phyloP scores from a whole-genome alignment of 2,797 vertebrate species.

The Sebastes iracundus region DNA sequence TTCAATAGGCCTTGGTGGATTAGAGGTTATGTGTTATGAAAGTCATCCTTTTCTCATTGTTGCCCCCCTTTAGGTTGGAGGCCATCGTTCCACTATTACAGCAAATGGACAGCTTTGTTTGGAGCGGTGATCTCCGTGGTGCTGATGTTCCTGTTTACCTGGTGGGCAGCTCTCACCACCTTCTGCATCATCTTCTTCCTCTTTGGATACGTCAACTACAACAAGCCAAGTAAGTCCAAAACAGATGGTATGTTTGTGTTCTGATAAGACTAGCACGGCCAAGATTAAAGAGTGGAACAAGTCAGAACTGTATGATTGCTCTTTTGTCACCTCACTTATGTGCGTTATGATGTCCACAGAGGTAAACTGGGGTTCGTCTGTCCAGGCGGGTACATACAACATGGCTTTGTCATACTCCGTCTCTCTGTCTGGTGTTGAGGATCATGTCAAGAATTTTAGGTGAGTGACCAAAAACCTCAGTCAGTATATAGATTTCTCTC shows the following conservation, averaged over 20 bases:
- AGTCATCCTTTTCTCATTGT: background rate
- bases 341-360: slow-evolving; percentile 58
- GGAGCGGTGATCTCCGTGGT: slow-evolving; percentile 78
- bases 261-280: background rate
- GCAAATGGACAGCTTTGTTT: slow-evolving; percentile 80
- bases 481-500: background rate
- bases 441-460: slow-evolving; percentile 86
- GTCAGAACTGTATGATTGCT: background rate
- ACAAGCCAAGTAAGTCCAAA: slow-evolving; percentile 77
- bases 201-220: slow-evolving; percentile 81
- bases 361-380: slow-evolving; percentile 83
- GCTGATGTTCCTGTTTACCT: slow-evolving; percentile 85
- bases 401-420: slow-evolving; percentile 82
- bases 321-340: background rate
- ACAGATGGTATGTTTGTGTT: too few relatives aligned
- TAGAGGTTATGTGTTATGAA: background rate
- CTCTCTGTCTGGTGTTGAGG: slow-evolving; percentile 76
- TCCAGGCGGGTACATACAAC: slow-evolving; percentile 83
- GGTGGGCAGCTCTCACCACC: slow-evolving; percentile 81
- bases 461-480: slow-evolving; percentile 19
- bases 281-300: background rate
- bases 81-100: slow-evolving; percentile 82
- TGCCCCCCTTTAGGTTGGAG: slow-evolving; percentile 76
- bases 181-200: slow-evolving; percentile 80
- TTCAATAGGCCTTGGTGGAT: too few relatives aligned